A percentile compares a stretch with the other conserved stretches of the same genome.
phyloP scores from a whole-genome alignment of 2,888 invertebrate species.

The Yponomeuta plumbellus region DNA sequence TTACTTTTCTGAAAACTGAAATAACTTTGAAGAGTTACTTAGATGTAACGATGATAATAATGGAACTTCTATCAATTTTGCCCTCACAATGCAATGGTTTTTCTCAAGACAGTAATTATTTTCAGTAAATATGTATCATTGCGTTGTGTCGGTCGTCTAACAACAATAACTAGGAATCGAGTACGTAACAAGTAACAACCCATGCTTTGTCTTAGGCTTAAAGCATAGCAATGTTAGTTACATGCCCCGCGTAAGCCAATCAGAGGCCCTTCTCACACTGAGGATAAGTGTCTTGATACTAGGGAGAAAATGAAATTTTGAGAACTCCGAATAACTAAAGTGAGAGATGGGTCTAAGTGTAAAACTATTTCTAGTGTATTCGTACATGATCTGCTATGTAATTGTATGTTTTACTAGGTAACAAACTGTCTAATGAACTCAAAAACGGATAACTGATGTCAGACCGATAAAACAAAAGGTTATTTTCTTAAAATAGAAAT shows the following conservation, averaged over 20 bases:
- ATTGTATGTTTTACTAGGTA: background rate
- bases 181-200: slow-evolving; percentile 24
- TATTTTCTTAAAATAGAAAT: slow-evolving; percentile 57
- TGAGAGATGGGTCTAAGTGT: background rate
- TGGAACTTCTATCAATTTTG: background rate
- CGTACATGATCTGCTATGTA: background rate
- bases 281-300: no score
- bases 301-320: no score
- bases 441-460: background rate
- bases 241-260: slow-evolving; percentile 31
- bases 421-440: background rate
- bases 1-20: slow-evolving; percentile 15
- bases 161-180: background rate
- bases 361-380: slow-evolving; percentile 5
- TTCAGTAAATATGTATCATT: background rate
- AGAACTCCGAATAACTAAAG: no score
- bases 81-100: slow-evolving; percentile 10
- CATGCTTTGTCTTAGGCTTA: slow-evolving; percentile 47
- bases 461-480: slow-evolving; percentile 32
- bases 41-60: background rate
- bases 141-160: slow-evolving; percentile 10
- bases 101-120: background rate
- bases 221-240: slow-evolving; percentile 37
- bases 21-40: slow-evolving; percentile 3
- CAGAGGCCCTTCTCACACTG: background rate